phyloP scores from a whole-genome alignment of 1,140 invertebrate genomes.

The Lutraria rhynchaena region DNA sequence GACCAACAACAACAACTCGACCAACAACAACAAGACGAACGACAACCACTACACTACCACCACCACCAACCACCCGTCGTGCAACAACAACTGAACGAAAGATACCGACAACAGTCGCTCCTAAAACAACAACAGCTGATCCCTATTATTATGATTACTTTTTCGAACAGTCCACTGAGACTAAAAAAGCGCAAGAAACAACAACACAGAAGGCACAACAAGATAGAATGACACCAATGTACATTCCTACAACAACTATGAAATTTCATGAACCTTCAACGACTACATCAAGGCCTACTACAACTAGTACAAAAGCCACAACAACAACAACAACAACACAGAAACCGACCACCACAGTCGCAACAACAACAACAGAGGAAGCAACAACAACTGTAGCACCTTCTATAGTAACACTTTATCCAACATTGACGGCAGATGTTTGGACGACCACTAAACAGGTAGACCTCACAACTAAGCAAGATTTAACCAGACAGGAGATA shows the following conservation, averaged over 20 bases:
- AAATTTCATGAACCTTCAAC: constrained; percentile 23
- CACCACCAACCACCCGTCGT: background rate
- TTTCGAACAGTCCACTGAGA: constrained; percentile 1
- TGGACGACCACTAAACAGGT: background rate
- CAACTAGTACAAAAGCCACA: background rate
- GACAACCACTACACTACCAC: constrained; percentile 11
- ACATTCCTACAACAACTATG: constrained; percentile 5
- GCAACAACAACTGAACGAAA: constrained; percentile 36
- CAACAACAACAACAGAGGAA: constrained; percentile 19
- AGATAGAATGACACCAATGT: background rate
- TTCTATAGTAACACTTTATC: background rate
- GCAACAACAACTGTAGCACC: background rate
- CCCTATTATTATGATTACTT: constrained; percentile 30
- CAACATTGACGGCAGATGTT: background rate
- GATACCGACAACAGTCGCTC: background rate
- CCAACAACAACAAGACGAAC: constrained; percentile 22
- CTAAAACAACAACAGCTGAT: constrained; percentile 1
- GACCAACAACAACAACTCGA: constrained; percentile 7
- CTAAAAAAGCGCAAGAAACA: background rate
- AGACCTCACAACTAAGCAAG: background rate
- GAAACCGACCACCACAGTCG: background rate
- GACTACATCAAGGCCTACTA: constrained; percentile 1
- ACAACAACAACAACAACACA: constrained; percentile 1
- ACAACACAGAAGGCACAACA: background rate
- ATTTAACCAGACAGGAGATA: no score